Conservation (phyloP, 2,888 invertebrate species). For the Steinernema scapterisci region DNA sequence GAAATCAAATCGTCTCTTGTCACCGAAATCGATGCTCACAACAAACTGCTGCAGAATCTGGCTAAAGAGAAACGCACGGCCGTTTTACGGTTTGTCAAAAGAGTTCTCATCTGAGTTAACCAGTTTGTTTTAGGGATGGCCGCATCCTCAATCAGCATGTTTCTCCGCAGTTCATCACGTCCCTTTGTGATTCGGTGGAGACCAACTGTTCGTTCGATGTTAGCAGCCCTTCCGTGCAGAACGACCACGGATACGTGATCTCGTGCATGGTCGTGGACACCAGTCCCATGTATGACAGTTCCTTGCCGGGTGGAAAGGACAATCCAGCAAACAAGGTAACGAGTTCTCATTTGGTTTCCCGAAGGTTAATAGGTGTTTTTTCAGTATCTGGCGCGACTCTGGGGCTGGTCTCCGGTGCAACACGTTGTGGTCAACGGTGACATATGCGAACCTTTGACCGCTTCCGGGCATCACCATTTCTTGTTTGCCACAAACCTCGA, state of each 20-base stretch:
- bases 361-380: neutral
- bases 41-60: neutral
- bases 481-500: neutral
- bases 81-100: neutral
- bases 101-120: too few species aligned
- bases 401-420: conserved; percentile 13
- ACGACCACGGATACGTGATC: neutral
- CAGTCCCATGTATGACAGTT: neutral
- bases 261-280: conserved; percentile 17
- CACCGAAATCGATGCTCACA: neutral
- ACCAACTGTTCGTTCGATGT: neutral
- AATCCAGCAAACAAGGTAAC: neutral
- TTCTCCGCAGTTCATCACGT: neutral
- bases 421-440: neutral
- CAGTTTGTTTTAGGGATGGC: neutral
- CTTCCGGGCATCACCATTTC: neutral
- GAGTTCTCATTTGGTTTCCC: too few species aligned
- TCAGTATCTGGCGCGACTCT: conserved; percentile 7
- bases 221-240: neutral
- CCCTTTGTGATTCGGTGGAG: conserved; percentile 1
- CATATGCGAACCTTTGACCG: neutral
- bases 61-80: neutral
- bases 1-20: neutral
- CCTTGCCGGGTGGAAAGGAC: neutral
- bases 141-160: neutral